Base-by-base conservation (phyloP, 2,888 invertebrate species). In the Eupithecia vulgata region DNA sequence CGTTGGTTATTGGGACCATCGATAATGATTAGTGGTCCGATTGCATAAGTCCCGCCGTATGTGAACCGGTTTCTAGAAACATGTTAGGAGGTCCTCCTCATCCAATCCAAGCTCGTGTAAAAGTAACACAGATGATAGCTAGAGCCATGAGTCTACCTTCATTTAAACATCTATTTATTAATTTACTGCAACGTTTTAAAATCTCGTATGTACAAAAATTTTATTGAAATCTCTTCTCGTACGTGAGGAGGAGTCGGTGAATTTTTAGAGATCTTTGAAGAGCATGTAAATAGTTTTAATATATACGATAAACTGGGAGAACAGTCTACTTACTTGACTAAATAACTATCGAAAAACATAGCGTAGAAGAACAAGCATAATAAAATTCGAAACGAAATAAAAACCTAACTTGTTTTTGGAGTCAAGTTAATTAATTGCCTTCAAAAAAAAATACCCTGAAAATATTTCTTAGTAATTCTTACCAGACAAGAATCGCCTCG, bases 11-110 rank as follows among this genome's bases (percentile, higher is more conserved):
- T 73, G 70, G 71, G 15, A 52, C 83, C 78, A 83, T 88, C 83
- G 86, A 89, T 91, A 72, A 75, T 75, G 70, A 75, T 75, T 88
- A 90, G 87, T 87, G 79, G 83, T 81, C 81, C 85, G 87, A 90
- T 93, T 93, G 91, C 93, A 91, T 93, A 92, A 92, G 90, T 87
- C 84, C 84, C 87, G 82, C 80, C 88, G 86, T 87, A 88, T 81
- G 84, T 88, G 88, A 91, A 94, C 94, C 94, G 94, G 94, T 94
- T 94, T 90, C 81, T 85, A 87, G 89, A 91, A 93, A 92, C 93
- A 90, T 92, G 93, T 93, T 92, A 92, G 92, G 91, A 91, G 92
- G 92, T 91, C 91, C 88, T 91, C 91, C 88, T 90, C 88, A 81
- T 86, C 85, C 74, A 72, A 71, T 86, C 85, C 70, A 70, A 71